Percentiles rank a stretch among this genome's conserved stretches.
phyloP scores from a whole-genome alignment of 2,113 vertebrate species.

The Oreochromis niloticus region DNA sequence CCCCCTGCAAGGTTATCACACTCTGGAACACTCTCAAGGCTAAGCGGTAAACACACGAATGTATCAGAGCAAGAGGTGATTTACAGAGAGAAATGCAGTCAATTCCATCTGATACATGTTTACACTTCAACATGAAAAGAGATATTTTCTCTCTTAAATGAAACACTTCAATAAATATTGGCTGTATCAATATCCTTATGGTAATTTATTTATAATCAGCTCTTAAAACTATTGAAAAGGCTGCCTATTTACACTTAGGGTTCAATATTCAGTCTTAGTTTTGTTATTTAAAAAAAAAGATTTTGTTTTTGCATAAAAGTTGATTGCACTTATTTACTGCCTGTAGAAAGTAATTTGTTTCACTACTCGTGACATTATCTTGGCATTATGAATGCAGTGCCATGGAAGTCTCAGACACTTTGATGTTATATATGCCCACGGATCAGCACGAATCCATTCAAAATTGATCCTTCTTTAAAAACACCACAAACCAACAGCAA shows the following conservation, averaged over 20 bases:
- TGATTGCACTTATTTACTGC: not conserved
- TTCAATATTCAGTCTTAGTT: not conserved
- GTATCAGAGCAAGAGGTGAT: not conserved
- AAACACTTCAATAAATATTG: not conserved
- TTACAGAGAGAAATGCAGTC: not conserved
- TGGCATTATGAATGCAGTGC: not conserved
- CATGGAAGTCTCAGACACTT: not conserved
- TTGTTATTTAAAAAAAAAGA: not conserved
- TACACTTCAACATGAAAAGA: not conserved
- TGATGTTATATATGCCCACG: not conserved
- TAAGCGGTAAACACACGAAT: not conserved
- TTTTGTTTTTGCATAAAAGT: not conserved
- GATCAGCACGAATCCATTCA: not conserved
- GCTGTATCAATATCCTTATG: not conserved
- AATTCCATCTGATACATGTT: not conserved
- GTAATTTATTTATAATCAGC: not conserved
- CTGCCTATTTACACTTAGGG: not conserved
- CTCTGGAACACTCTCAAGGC: not conserved
- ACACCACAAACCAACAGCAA: not conserved
- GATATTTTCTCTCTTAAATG: not conserved
- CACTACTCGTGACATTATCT: not conserved
- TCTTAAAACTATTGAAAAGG: not conserved
- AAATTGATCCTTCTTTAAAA: not conserved
- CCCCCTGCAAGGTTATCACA: constrained; percentile 15
- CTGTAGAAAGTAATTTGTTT: not conserved